Base-by-base conservation (phyloP, 2,797 vertebrate genomes). In the Syncerus caffer region DNA sequence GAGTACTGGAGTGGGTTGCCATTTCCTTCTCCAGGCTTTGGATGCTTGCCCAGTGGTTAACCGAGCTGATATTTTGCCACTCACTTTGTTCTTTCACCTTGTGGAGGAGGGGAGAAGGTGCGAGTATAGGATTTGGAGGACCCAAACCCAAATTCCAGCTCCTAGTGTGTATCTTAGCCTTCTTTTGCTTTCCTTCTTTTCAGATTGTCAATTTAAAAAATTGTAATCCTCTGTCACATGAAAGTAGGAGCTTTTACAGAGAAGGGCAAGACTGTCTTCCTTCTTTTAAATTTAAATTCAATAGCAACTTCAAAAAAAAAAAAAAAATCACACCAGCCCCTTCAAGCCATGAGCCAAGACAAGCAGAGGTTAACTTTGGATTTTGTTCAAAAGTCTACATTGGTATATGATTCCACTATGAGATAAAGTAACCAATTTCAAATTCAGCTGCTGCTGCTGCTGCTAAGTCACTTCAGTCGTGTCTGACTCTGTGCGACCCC, bases 231-330 rank as follows among this genome's bases (percentile, higher is more conserved):
- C 21, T 74, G 53, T 96, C 58, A 85, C 23, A 74, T 2, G n/a
- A 80, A 10, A 27, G 29, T 23, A n/a, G 27, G 14, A 71, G 13
- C 1, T 50, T 86, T 95, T 62, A 16, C 47, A 62, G 8, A 64
- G 47, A 76, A 64, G 21, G 27, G 14, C 3, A 27, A 5, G 12
- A 57, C 55, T 64, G 6, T 64, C 82, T 74, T 87, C n/a, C 64
- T 92, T 87, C 23, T 53, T 93, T 42, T 78, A 85, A 92, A 78
- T 57, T 79, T 92, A 92, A 96, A 96, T 90, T 85, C 57, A 93
- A 29, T n/a, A 94, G 47, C 42, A 90, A 88, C 23, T 60, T 90
- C 31, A 57, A 71, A 78, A 71, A 64, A 29, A 47, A 38, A 64
- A 74, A 62, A 88, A 57, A 71, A 34, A 42, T 74, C 51, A 83